Conservation (phyloP, 2,888 invertebrate genomes). For the Sesamia inferens region DNA sequence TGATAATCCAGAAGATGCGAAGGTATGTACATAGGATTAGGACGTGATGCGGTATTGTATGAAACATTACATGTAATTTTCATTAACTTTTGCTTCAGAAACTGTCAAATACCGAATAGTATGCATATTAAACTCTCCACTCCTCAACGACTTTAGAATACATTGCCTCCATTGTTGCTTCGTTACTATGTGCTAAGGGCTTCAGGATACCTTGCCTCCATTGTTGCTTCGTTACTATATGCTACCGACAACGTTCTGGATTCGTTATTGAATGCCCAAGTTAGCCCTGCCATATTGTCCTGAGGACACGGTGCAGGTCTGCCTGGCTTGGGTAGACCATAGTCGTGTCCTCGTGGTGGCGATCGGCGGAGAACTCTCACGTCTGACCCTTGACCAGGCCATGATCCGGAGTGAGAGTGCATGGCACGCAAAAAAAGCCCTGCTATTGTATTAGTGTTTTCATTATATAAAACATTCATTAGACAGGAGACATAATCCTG, state of each 20-base stretch:
- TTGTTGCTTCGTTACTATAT: background rate
- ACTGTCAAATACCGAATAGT: background rate
- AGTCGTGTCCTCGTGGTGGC: too few species aligned
- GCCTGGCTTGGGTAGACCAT: too few species aligned
- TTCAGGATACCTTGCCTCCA: background rate
- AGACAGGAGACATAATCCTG: too few species aligned
- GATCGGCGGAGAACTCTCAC: too few species aligned
- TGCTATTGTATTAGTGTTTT: too few species aligned
- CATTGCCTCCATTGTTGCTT: background rate
- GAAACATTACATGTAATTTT: background rate
- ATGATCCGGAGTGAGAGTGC: too few species aligned
- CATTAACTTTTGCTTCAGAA: background rate
- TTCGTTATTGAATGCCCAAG: too few species aligned
- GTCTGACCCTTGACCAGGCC: too few species aligned
- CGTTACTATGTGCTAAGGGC: background rate
- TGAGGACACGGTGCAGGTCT: too few species aligned
- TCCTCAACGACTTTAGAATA: background rate
- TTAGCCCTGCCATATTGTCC: too few species aligned
- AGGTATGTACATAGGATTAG: conserved; percentile 65
- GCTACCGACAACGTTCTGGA: background rate
- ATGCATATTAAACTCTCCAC: background rate
- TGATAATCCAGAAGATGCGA: conserved; percentile 64
- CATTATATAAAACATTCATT: too few species aligned
- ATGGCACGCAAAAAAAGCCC: too few species aligned
- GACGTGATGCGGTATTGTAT: background rate